These are phyloP conservation scores for Melanostigma gelatinosum DNA, from an alignment of 2,113 vertebrate genomes.

Conservation along the genomic window DNA sequence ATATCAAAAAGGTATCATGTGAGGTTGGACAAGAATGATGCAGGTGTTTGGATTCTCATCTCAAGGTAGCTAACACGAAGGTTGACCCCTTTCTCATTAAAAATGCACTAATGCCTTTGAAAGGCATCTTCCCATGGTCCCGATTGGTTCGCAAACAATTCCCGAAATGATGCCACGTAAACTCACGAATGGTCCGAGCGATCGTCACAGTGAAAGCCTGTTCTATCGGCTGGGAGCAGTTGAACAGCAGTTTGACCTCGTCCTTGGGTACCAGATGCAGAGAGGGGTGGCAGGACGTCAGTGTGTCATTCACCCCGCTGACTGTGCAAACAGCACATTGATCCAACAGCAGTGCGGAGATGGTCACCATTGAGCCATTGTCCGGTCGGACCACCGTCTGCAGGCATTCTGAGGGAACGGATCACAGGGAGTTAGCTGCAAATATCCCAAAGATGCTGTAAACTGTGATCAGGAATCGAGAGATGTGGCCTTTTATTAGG, in stretches of 20 bases:
- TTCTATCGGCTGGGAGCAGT: slow-evolving; percentile 76
- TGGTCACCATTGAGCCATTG: slow-evolving; percentile 62
- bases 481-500: not conserved
- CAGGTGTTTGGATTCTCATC: not conserved
- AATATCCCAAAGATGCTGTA: not conserved
- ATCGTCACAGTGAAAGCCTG: slow-evolving; percentile 79
- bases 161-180: not conserved
- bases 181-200: slow-evolving; percentile 83
- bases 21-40: not conserved
- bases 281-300: slow-evolving; percentile 38
- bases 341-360: slow-evolving; percentile 46
- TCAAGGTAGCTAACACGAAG: not conserved
- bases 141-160: not conserved
- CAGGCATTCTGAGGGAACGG: slow-evolving; percentile 70
- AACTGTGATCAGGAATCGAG: not conserved
- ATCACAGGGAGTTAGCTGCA: not conserved
- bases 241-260: slow-evolving; percentile 77
- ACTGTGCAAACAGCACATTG: slow-evolving; percentile 70
- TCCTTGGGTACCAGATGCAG: slow-evolving; percentile 78
- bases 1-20: not conserved
- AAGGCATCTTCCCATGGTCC: not conserved
- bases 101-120: not conserved
- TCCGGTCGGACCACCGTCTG: slow-evolving; percentile 58
- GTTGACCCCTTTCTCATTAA: not conserved
- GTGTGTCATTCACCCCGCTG: not conserved